Evolutionary conservation across 2,888 invertebrate species (phyloP).

Genomic region (Charanyca ferruginea): DNA sequence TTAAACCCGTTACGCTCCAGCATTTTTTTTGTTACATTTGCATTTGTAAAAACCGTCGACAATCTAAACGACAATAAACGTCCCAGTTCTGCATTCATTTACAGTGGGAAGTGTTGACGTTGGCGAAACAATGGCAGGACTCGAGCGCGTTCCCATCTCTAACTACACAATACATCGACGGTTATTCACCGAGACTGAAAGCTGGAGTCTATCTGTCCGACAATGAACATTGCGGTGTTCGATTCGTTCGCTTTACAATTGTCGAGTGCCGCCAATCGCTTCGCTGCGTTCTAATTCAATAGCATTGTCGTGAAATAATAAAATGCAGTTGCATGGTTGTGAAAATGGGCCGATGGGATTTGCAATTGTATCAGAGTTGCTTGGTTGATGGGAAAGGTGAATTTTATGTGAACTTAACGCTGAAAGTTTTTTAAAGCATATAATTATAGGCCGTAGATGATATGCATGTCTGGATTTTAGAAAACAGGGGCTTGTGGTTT

Average conservation of each 20-base stretch:
- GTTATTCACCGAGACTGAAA: slow-evolving; percentile 67
- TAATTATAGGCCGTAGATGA: no score
- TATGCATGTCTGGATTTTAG: no score
- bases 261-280: slow-evolving; percentile 66
- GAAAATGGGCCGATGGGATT: slow-evolving; percentile 49
- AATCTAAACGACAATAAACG: slow-evolving; percentile 77
- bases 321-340: slow-evolving; percentile 58
- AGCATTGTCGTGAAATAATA: slow-evolving; percentile 61
- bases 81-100: slow-evolving; percentile 78
- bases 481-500: no score
- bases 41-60: slow-evolving; percentile 71
- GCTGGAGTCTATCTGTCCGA: slow-evolving; percentile 61
- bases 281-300: slow-evolving; percentile 72
- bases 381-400: neutral
- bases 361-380: slow-evolving; percentile 33
- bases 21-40: slow-evolving; percentile 74
- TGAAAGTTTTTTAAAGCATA: neutral
- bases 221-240: slow-evolving; percentile 71
- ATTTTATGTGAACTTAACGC: neutral
- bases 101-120: slow-evolving; percentile 80
- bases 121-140: slow-evolving; percentile 78
- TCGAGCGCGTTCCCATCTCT: slow-evolving; percentile 67
- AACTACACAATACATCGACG: slow-evolving; percentile 75
- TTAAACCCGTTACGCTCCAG: slow-evolving; percentile 65
- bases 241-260: slow-evolving; percentile 64